Evolutionary conservation across 2,888 invertebrate genomes (phyloP), one percentile per base, ranked within the genome.

Genomic region (Lochmaea crataegi): DNA sequence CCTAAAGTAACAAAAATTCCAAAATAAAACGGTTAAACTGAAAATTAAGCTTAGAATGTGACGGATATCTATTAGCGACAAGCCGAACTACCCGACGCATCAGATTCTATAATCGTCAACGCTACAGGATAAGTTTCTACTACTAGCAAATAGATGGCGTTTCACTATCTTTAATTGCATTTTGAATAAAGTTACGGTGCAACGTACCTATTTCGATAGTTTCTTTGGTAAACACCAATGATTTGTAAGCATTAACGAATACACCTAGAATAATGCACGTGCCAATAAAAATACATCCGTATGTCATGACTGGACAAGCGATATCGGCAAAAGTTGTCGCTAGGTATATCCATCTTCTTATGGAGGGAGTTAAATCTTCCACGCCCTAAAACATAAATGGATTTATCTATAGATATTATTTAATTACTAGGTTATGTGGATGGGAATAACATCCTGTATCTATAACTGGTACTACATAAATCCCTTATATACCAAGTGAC

Each of bases 341-440:
- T 58, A 95, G 83, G 86, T 92, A 95, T 22, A 95, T 91, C 94
- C 94, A 94, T 26, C 94, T 89, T 83, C 93, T 90, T 71, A 96
- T 95, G n/a, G 93, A 88, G 0, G 94, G 93, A 0, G 94, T 90
- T 9, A 96, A 84, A 78, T 95, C 94, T 68, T 93, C 93, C 57
- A 95, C 90, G 12, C 95, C 95, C 92, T 93, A 84, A 0, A 87
- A 86, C 80, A 73, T 38, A 18, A 16, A 58, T 32, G 10, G 14
- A 45, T 64, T 32, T 2, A 32, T 32, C 26, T 32, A 32, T 5
- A 32, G 3, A 32, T n/a, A n/a, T n/a, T n/a, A n/a, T n/a, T n/a
- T n/a, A n/a, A n/a, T n/a, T n/a, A n/a, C n/a, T n/a, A n/a, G n/a
- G n/a, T n/a, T n/a, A n/a, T 22, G 22, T 22, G 22, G 22, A 22